Evolutionary conservation across 2,113 vertebrate species (phyloP).

Genomic region (Machaerirhynchus nigripectus): DNA sequence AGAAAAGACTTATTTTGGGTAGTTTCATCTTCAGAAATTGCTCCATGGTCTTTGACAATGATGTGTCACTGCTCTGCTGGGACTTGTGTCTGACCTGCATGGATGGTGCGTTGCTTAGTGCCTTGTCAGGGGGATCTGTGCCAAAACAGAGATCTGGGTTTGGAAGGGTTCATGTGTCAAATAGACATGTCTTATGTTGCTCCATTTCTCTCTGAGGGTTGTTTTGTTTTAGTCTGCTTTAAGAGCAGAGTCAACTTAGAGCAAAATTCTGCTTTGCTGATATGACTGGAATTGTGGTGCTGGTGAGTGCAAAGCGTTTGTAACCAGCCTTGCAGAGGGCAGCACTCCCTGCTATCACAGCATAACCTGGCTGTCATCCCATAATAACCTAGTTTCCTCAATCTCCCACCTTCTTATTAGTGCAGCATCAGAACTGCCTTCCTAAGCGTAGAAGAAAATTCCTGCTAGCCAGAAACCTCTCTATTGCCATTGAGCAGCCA

Average conservation of each 20-base stretch:
- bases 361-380: background rate
- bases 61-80: background rate
- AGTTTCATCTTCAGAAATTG: background rate
- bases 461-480: background rate
- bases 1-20: background rate
- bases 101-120: background rate
- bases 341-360: too few species aligned
- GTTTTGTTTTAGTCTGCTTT: background rate
- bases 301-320: background rate
- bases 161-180: background rate
- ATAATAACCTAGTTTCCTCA: background rate
- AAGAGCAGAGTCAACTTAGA: background rate
- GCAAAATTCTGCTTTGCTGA: background rate
- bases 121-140: background rate
- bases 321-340: background rate
- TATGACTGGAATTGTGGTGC: background rate
- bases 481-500: background rate
- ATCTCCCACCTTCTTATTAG: background rate
- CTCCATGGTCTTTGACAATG: background rate
- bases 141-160: background rate
- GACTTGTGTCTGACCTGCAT: background rate
- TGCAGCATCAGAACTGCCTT: background rate
- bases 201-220: background rate
- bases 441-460: background rate
- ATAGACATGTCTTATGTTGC: accelerated